Conservation (phyloP, 2,113 vertebrate species). For the Dascyllus trimaculatus region DNA sequence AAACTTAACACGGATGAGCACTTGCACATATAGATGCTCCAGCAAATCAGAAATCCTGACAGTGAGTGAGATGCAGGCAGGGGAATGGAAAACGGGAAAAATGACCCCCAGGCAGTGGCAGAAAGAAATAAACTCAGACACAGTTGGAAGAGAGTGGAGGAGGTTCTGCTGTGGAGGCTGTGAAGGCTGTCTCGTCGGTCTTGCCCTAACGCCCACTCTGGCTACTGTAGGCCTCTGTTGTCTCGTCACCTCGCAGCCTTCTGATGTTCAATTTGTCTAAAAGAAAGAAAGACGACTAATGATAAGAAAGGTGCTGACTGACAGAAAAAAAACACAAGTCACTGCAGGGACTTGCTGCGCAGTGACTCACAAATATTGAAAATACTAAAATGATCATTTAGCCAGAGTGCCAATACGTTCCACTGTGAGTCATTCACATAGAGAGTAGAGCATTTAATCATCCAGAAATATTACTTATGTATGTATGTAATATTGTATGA, state of each 20-base stretch:
- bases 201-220: constrained; percentile 34
- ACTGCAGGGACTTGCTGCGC: constrained; percentile 22
- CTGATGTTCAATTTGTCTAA: constrained; percentile 29
- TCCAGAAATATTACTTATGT: constrained; percentile 37
- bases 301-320: constrained; percentile 49
- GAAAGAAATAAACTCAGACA: constrained; percentile 58
- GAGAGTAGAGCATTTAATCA: constrained; percentile 40
- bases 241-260: constrained; percentile 35
- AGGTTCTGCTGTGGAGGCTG: constrained; percentile 29
- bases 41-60: constrained; percentile 45
- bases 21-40: background rate
- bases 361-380: constrained; percentile 27
- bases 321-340: constrained; percentile 35
- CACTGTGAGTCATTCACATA: constrained; percentile 30
- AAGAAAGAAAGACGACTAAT: constrained; percentile 33
- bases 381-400: constrained; percentile 49
- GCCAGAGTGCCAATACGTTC: constrained; percentile 9
- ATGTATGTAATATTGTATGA: constrained; percentile 35
- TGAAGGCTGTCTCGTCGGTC: constrained; percentile 43
- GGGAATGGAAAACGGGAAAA: constrained; percentile 35
- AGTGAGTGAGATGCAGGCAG: constrained; percentile 46
- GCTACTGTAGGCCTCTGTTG: constrained; percentile 32
- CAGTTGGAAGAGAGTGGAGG: constrained; percentile 42
- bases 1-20: background rate
- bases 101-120: constrained; percentile 32